Base-by-base conservation (phyloP, 2,797 vertebrate species). In the Periophthalmus magnuspinnatus region DNA sequence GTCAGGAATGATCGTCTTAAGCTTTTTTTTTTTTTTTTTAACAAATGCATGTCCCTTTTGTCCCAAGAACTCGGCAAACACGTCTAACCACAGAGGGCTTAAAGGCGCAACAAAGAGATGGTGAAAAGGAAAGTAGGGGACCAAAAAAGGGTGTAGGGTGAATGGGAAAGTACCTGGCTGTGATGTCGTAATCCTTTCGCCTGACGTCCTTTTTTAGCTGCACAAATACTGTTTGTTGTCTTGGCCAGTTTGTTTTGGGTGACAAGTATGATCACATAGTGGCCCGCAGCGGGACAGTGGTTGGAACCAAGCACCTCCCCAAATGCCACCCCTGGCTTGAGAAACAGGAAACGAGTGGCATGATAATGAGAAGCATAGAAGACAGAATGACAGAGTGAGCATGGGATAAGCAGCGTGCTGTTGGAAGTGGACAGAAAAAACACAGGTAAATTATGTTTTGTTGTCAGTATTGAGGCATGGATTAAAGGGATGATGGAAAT, bases 11-110 rank as follows among this genome's bases (percentile, higher is more conserved):
- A 82, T 78, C 59, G 59, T 69, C 68, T 76, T 41, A 38, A 61
- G 72, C 2, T 3, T 24, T 45, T 21, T n/a, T n/a, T 24, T 45
- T 21, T n/a, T n/a, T n/a, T 24, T 60, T 79, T 24, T 60, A 78
- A 83, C 78, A 70, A 81, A 85, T 84, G 73, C 58, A 5, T 77
- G 74, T 65, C 28, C 28, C 77, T 86, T 88, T 91, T 92, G 90
- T 90, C 68, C 72, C 55, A 65, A 58, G 67, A 89, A 90, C 90
- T 34, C 81, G 89, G 78, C 76, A 81, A 91, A 89, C 90, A 14
- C 75, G 90, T 91, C 72, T 11, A 33, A 79, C 86, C 69, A 70
- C 82, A 61, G n/a, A 71, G 67, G 50, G 66, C 79, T 77, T 50
- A 73, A 45, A 36, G 48, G 71, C 69, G 62, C 70, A 63, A 85